These are phyloP conservation scores for Microtus ochrogaster DNA, from an alignment of 2,113 vertebrate species.

Conservation along the genomic window DNA sequence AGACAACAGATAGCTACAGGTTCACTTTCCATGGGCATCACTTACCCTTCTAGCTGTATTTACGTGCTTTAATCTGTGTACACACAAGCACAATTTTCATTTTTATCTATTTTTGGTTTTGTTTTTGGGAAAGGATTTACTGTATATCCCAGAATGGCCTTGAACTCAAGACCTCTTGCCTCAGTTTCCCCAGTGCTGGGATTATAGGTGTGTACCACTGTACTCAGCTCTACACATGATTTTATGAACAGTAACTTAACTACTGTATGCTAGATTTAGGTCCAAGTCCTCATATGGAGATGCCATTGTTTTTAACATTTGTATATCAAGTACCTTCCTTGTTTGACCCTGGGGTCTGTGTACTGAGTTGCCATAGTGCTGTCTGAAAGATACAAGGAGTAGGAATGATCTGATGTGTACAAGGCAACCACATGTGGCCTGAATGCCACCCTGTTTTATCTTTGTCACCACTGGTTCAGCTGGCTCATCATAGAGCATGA, in stretches of 20 bases:
- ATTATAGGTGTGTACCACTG: not conserved
- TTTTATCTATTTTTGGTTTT: not conserved
- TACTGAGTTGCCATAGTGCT: not conserved
- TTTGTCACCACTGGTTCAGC: not conserved
- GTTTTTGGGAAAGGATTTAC: not conserved
- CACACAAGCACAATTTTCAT: not conserved
- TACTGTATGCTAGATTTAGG: not conserved
- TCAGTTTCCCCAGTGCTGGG: no score
- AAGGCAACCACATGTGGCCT: not conserved
- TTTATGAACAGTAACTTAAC: not conserved
- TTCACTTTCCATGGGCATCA: not conserved
- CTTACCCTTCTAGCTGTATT: not conserved
- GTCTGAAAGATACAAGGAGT: not conserved
- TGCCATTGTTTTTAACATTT: not conserved
- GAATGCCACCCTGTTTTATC: not conserved
- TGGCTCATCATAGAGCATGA: not conserved
- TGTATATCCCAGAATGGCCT: no score
- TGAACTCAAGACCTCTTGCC: no score
- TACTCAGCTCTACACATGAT: not conserved
- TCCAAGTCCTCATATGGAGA: not conserved
- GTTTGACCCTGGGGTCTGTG: not conserved
- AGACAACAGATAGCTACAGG: not conserved
- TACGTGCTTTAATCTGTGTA: not conserved
- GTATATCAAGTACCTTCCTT: not conserved
- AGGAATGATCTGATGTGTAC: not conserved